phyloP scores from a whole-genome alignment of 1,140 invertebrate genomes.

The Phymorhynchus buccinoides region DNA sequence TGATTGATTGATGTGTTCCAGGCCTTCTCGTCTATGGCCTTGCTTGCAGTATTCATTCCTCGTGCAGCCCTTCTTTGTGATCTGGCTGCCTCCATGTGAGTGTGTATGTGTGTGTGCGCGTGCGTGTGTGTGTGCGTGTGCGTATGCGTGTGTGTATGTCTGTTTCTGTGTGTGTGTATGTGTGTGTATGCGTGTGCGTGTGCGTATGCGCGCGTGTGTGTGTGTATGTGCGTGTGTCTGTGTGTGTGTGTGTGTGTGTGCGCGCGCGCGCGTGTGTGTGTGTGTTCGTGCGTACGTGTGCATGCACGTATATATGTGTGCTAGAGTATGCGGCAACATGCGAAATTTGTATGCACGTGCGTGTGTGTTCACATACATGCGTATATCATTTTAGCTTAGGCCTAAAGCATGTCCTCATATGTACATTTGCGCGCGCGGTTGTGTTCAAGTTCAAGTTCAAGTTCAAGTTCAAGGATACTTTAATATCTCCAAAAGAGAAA shows the following conservation, averaged over 20 bases:
- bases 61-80: slow-evolving; percentile 40
- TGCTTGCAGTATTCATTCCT: slow-evolving; percentile 35
- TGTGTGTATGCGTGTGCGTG: no score
- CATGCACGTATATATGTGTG: not conserved
- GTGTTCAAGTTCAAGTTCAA: not conserved
- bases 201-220: not conserved
- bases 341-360: not conserved
- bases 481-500: no score
- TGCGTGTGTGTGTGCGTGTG: not conserved
- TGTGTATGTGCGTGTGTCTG: not conserved
- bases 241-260: slow-evolving; percentile 12
- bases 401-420: not conserved
- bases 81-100: slow-evolving; percentile 37
- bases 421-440: not conserved
- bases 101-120: not conserved
- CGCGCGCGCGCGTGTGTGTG: slow-evolving; percentile 7
- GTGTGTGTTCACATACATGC: not conserved
- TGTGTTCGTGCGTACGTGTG: slow-evolving; percentile 16
- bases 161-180: no score
- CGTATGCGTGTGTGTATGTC: not conserved
- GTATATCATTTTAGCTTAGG: no score
- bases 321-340: not conserved
- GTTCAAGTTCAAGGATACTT: no score
- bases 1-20: not conserved
- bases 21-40: slow-evolving; percentile 30